Base-by-base conservation (phyloP, 2,113 vertebrate genomes). In the Tautogolabrus adspersus region DNA sequence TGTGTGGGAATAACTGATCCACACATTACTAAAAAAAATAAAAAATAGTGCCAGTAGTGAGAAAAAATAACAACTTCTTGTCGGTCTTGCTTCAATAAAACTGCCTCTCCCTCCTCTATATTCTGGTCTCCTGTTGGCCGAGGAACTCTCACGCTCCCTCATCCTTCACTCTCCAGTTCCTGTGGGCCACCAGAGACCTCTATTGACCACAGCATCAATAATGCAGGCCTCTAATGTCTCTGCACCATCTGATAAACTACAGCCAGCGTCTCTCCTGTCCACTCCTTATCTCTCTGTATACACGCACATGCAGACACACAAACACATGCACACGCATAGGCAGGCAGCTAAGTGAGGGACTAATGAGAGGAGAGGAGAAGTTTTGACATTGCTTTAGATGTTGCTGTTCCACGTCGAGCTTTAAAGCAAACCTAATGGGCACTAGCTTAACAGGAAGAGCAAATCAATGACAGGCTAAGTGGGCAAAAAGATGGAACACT, bases 131-230 rank as follows among this genome's bases (percentile, higher is more conserved):
- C 65, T 81, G 70, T 19, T 0, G 26, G 68, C 66, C 59, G 72
- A 52, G 73, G 81, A 87, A 83, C 80, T 81, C 85, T 83, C 68
- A 21, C 47, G 37, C 79, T 68, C 82, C 46, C 77, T 79, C 86
- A 86, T 91, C 82, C 79, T 79, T 90, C 86, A 84, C 76, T 87
- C 83, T 87, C 79, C 79, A 57, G 79, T 85, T 88, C 81, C 86
- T 91, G 88, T 84, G 74, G 86, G 85, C 86, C 91, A 86, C 89
- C 86, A 73, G 87, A 86, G 92, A 93, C 92, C 88, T 93, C 92
- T 89, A 89, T 91, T 94, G 93, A 93, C 89, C 91, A 83, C 84
- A 83, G 81, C 83, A 93, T 93, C 92, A 93, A 94, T 94, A 92
- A 93, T 93, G 93, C 82, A 92, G 83, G 77, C 78, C 80, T 88